Percentiles rank a stretch among this genome's conserved stretches.
phyloP scores from a whole-genome alignment of 2,797 vertebrate species.

The Macrochelys suwanniensis region DNA sequence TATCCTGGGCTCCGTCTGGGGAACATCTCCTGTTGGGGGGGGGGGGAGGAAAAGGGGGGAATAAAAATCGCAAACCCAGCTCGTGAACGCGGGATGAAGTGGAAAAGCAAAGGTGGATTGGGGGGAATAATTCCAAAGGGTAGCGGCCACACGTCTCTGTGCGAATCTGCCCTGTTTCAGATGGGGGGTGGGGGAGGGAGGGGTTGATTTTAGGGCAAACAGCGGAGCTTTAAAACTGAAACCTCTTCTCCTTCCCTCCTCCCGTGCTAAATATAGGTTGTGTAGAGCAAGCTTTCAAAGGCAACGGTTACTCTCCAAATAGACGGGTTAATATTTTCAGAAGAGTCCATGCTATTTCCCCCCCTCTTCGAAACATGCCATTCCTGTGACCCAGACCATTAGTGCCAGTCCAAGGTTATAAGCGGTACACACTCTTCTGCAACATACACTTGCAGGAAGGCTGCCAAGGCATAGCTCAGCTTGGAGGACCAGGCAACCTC shows the following conservation, averaged over 20 bases:
- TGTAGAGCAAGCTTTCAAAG: constrained; percentile 64
- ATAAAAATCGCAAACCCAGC: fast-evolving
- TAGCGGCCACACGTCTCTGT: not conserved
- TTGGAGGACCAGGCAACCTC: not conserved
- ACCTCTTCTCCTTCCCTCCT: not conserved
- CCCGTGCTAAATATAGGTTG: constrained; percentile 68
- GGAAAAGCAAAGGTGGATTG: fast-evolving
- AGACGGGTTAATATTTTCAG: constrained; percentile 67
- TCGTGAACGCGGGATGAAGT: fast-evolving
- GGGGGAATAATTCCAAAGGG: fast-evolving
- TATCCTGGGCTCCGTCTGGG: constrained; percentile 76
- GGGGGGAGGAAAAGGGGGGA: not conserved
- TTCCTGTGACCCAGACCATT: constrained; percentile 73
- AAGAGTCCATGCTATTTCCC: constrained; percentile 28
- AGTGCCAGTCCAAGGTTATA: constrained; percentile 64
- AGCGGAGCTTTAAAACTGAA: constrained; percentile 48
- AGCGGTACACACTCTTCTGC: constrained; percentile 52
- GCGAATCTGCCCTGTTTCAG: not conserved
- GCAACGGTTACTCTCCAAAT: constrained; percentile 69
- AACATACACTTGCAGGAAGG: not conserved
- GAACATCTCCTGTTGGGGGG: constrained; percentile 76
- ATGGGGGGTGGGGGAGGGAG: not conserved
- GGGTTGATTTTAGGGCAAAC: constrained; percentile 54
- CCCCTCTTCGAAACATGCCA: constrained; percentile 65
- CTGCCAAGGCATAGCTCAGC: constrained; percentile 24